Evolutionary conservation across 1,140 invertebrate species (phyloP).

Genomic region (Drosophila grimshawi): DNA sequence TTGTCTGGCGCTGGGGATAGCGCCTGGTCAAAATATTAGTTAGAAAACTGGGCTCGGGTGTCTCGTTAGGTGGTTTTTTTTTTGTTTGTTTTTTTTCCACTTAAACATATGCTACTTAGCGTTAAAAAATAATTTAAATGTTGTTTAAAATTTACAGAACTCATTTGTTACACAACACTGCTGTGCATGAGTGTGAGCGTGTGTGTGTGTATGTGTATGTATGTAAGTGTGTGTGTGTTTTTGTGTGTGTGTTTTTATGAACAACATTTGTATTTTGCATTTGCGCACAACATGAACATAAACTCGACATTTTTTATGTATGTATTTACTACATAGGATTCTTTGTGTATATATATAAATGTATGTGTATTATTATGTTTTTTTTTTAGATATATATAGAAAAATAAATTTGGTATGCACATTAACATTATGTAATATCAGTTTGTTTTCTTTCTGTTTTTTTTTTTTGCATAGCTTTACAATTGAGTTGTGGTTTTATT

Average conservation of each 20-base stretch:
- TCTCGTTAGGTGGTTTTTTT: slow-evolving; percentile 51
- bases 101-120: slow-evolving; percentile 50
- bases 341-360: slow-evolving; percentile 25
- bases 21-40: slow-evolving; percentile 23
- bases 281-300: slow-evolving; percentile 50
- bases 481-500: slow-evolving; percentile 35
- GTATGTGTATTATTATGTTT: slow-evolving; percentile 25
- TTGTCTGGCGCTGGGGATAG: slow-evolving; percentile 12
- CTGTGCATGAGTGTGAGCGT: slow-evolving; percentile 29
- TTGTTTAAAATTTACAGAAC: slow-evolving; percentile 50
- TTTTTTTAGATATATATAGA: slow-evolving; percentile 52
- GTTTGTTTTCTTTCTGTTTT: slow-evolving; percentile 17
- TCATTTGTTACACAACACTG: slow-evolving; percentile 43
- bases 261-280: slow-evolving; percentile 32
- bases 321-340: slow-evolving; percentile 33
- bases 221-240: slow-evolving; percentile 12
- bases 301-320: slow-evolving; percentile 13
- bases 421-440: slow-evolving; percentile 74
- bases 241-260: slow-evolving; percentile 3
- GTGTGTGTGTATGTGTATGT: slow-evolving; percentile 31
- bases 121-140: slow-evolving; percentile 58
- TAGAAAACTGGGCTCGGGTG: slow-evolving; percentile 55
- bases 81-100: slow-evolving; percentile 46
- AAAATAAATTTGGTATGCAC: slow-evolving; percentile 73
- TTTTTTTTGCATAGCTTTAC: slow-evolving; percentile 18